Conservation (phyloP, 1,140 invertebrate genomes). For the Zophobas atratus region DNA sequence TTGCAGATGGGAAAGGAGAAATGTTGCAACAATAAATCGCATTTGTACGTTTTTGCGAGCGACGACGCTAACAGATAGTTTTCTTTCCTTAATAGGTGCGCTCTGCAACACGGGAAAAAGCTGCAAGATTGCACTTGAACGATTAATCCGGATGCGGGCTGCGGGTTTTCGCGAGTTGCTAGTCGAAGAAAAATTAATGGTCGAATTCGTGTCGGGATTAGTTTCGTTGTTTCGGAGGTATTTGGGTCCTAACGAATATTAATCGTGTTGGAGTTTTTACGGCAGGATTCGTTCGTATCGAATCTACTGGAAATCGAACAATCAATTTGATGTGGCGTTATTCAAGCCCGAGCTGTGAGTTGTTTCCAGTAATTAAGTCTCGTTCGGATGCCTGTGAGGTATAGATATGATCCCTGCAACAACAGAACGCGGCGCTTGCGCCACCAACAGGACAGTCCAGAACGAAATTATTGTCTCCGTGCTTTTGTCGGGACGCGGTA, state of each 20-base stretch:
- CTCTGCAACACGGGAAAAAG: neutral
- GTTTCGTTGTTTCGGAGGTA: conserved; percentile 25
- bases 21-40: neutral
- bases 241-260: conserved; percentile 44
- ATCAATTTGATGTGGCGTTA: conserved; percentile 46
- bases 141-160: conserved; percentile 24
- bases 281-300: conserved; percentile 14
- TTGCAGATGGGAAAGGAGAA: neutral
- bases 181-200: conserved; percentile 38
- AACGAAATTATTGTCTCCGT: conserved; percentile 29
- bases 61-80: conserved; percentile 1
- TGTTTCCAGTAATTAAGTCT: conserved; percentile 47
- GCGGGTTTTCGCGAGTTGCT: conserved; percentile 27
- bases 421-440: conserved; percentile 18
- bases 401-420: conserved; percentile 24
- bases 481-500: conserved; percentile 14
- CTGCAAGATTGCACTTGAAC: neutral
- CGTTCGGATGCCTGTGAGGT: conserved; percentile 33
- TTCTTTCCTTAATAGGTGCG: neutral
- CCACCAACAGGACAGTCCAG: conserved; percentile 29
- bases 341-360: conserved; percentile 24
- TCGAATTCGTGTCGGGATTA: conserved; percentile 33
- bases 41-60: neutral
- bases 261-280: conserved; percentile 43
- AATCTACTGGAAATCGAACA: conserved; percentile 39